Base-by-base conservation (phyloP, 1,140 invertebrate species). In the Caerostris extrusa region DNA sequence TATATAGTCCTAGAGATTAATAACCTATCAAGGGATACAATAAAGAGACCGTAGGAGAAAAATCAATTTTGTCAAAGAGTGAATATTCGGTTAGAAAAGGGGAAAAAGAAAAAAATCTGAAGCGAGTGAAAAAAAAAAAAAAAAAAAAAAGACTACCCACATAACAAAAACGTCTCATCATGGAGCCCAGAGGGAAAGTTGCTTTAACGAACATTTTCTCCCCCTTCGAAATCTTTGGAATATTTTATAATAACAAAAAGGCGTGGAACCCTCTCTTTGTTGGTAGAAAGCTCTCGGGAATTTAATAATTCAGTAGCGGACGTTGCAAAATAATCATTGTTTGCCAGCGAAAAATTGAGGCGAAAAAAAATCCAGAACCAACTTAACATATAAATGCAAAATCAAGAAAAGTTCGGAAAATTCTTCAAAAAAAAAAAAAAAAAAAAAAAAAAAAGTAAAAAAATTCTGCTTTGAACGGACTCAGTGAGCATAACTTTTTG, bases 251-350 rank as follows among this genome's bases (percentile, higher is more conserved):
- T 64, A 88, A 88, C 86, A 88, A 88, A n/a, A 34, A 88, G 19
- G 60, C 19, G 17, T 12, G 3, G 86, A 17, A 34, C 60, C 61
- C 56, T 14, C 19, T 60, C 53, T 85, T 85, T 85, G 83, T 85
- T 85, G 71, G 83, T 50, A 58, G 34, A 88, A 88, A 88, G 86
- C 60, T 88, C 86, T 67, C 19, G 53, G 60, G 86, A 88, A 88
- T 88, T 88, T 88, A 88, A 88, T 88, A 88, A 88, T 88, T 88
- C 86, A 61, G 58, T 64, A 88, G 86, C 58, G 86, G 86, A 64
- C 86, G 86, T 64, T 88, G 60, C 86, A 88, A 88, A 88, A 88
- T 88, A 88, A 88, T 88, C 86, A 88, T 53, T 88, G 86, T 88
- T 88, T 67, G 61, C 86, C 12, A 3, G 17, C 14, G 60, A 53